Evolutionary conservation across 2,797 vertebrate species (phyloP), one percentile per base, ranked within the genome.

Genomic region (Thunnus albacares): DNA sequence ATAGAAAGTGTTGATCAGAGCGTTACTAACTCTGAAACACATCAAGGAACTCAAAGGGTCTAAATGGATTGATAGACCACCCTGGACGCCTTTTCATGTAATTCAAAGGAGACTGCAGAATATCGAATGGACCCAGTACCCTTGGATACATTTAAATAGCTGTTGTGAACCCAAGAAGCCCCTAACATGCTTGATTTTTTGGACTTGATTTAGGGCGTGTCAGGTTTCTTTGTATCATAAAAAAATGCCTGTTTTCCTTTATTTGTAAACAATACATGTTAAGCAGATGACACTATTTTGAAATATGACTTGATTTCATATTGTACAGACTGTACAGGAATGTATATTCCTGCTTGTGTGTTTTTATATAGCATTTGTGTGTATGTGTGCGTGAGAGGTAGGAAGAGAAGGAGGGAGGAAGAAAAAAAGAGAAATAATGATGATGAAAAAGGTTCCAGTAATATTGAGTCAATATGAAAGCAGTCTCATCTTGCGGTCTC

Each of bases 301-400:
- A 95, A 94, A 94, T 94, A 94, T 94, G 93, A 94, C 91, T 93
- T 93, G 90, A 93, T 94, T 95, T 95, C 92, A 92, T 94, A 95
- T 93, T 94, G 94, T 95, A 94, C 88, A 94, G 93, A 90, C 90
- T 92, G 92, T 93, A 91, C 91, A 80, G 93, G 93, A 90, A 93
- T 88, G 88, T 79, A 69, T 72, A 89, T 93, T 94, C 91, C 93
- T 92, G 92, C 87, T 93, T 90, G 84, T 93, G 92, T 91, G 91
- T 93, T 94, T 95, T 95, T 95, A 91, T 94, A 94, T 90, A 88
- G 88, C 89, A 91, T 90, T 87, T 82, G 83, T 89, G 90, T 89
- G 89, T 91, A 63, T 87, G 85, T 84, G 87, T 88, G 90, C 55
- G 86, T 43, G 70, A 74, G 73, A 70, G 66, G 56, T 18, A 45